A percentile compares a stretch with the other conserved stretches of the same genome.
Conservation (phyloP, 2,113 vertebrate genomes). For the Pelmatolapia mariae region DNA sequence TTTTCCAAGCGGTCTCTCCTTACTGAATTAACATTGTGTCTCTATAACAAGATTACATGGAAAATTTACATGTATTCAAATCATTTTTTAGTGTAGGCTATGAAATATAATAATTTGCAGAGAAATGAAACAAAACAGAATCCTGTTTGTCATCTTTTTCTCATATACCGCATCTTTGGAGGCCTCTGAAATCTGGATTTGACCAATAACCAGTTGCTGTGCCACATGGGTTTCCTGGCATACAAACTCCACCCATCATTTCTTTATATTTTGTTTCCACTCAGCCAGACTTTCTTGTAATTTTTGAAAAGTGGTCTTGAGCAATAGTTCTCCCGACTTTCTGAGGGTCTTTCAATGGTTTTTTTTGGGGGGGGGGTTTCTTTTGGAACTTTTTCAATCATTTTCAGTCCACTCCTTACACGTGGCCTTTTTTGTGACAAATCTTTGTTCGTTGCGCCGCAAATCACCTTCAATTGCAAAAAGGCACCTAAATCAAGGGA, state of each 20-base stretch:
- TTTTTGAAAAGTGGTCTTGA: neutral
- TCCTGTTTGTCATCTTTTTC: neutral
- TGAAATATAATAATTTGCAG: neutral
- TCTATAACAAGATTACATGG: neutral
- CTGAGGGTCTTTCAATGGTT: neutral
- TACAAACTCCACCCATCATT: neutral
- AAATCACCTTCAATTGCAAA: neutral
- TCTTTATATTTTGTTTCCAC: neutral
- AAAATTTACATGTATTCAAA: neutral
- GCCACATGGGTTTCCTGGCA: neutral
- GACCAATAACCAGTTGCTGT: neutral
- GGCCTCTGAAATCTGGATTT: neutral
- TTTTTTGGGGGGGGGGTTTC: no score
- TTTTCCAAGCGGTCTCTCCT: neutral
- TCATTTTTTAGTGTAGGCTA: neutral
- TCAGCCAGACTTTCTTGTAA: neutral
- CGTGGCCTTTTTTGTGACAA: neutral
- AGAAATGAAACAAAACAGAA: neutral
- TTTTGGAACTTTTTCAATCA: neutral
- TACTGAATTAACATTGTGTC: neutral
- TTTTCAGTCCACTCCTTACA: neutral
- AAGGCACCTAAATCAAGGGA: neutral
- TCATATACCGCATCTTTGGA: neutral
- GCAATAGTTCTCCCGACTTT: neutral
- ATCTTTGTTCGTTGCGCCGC: accelerated